phyloP scores from a whole-genome alignment of 2,888 invertebrate genomes.

The Sinopyrophorus schimmeli region DNA sequence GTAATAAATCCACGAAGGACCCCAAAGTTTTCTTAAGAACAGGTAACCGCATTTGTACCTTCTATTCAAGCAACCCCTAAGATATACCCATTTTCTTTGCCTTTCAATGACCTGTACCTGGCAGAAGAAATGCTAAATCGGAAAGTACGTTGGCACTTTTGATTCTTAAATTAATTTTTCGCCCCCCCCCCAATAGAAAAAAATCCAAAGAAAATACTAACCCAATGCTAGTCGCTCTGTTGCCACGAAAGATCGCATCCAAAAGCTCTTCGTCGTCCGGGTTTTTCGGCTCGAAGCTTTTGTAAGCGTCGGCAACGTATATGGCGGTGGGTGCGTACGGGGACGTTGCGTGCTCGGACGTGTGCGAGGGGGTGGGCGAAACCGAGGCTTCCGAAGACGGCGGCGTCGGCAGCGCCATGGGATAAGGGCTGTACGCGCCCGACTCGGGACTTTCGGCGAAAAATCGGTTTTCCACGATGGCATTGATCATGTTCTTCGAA shows the following conservation, averaged over 20 bases:
- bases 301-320: slow-evolving; percentile 64
- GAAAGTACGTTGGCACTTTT: slow-evolving; percentile 20
- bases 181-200: background rate
- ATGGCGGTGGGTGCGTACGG: slow-evolving; percentile 57
- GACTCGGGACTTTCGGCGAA: slow-evolving; percentile 54
- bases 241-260: slow-evolving; percentile 85
- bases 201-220: slow-evolving; percentile 6
- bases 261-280: slow-evolving; percentile 89
- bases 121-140: slow-evolving; percentile 14
- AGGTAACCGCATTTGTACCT: slow-evolving; percentile 31
- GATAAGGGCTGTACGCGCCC: slow-evolving; percentile 45
- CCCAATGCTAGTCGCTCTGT: slow-evolving; percentile 54
- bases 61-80: slow-evolving; percentile 28
- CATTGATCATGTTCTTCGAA: slow-evolving; percentile 40
- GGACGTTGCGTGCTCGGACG: slow-evolving; percentile 66
- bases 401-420: slow-evolving; percentile 51
- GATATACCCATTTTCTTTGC: slow-evolving; percentile 29
- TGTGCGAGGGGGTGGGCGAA: slow-evolving; percentile 75
- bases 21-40: slow-evolving; percentile 31
- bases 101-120: slow-evolving; percentile 27
- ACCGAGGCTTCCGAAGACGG: slow-evolving; percentile 69
- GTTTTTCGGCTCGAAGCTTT: slow-evolving; percentile 80
- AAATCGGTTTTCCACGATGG: slow-evolving; percentile 45
- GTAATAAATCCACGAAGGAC: slow-evolving; percentile 30
- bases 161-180: background rate